A percentile compares a stretch with the other conserved stretches of the same genome.
Conservation (phyloP, 2,888 invertebrate species). For the Euphydryas editha region DNA sequence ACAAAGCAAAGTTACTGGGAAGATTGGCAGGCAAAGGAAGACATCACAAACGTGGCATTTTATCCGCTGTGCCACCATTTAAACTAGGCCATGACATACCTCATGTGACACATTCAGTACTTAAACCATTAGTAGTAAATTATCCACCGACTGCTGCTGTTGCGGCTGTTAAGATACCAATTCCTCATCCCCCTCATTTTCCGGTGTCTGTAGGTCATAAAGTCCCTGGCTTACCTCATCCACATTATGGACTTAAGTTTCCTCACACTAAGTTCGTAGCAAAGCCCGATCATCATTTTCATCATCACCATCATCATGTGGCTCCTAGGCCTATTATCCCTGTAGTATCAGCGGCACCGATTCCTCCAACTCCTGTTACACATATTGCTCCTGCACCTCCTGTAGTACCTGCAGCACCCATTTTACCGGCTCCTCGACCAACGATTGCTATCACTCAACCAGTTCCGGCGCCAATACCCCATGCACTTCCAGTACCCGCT, state of each 20-base stretch:
- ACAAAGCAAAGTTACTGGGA: slow-evolving; percentile 63
- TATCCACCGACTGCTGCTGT: slow-evolving; percentile 77
- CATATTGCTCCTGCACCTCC: slow-evolving; percentile 52
- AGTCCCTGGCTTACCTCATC: slow-evolving; percentile 65
- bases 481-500: slow-evolving; percentile 51
- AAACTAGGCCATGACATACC: slow-evolving; percentile 79
- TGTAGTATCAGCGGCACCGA: slow-evolving; percentile 46
- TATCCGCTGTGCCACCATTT: slow-evolving; percentile 72
- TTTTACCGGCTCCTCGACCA: slow-evolving; percentile 58
- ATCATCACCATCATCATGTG: slow-evolving; percentile 76
- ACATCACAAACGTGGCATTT: slow-evolving; percentile 73
- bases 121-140: slow-evolving; percentile 75
- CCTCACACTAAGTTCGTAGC: slow-evolving; percentile 65
- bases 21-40: slow-evolving; percentile 56
- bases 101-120: slow-evolving; percentile 72
- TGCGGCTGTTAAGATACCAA: slow-evolving; percentile 73
- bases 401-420: slow-evolving; percentile 54
- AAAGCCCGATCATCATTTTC: slow-evolving; percentile 69
- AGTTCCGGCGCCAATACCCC: slow-evolving; percentile 58
- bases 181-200: slow-evolving; percentile 61
- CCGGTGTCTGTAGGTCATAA: slow-evolving; percentile 69
- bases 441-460: slow-evolving; percentile 58
- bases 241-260: slow-evolving; percentile 68
- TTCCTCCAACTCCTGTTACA: slow-evolving; percentile 39
- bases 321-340: slow-evolving; percentile 66